Conservation (phyloP, 2,888 invertebrate genomes). For the Tridacna crocea region DNA sequence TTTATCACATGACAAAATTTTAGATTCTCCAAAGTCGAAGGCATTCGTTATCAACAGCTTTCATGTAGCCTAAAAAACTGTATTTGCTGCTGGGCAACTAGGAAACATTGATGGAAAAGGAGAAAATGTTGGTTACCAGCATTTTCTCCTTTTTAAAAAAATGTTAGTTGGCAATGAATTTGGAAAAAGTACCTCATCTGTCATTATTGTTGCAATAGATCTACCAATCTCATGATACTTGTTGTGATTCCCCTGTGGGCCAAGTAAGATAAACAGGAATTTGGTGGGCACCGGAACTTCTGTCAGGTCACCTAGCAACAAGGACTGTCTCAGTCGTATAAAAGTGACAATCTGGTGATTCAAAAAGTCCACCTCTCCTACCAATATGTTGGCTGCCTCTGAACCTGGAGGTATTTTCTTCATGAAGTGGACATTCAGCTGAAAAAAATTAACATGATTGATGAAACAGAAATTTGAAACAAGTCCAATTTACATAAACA, state of each 20-base stretch:
- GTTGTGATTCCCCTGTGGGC: slow-evolving; percentile 87
- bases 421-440: slow-evolving; percentile 81
- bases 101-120: no score
- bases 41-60: no score
- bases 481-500: no score
- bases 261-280: slow-evolving; percentile 94
- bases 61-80: no score
- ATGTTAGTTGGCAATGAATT: not conserved
- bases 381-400: slow-evolving; percentile 98
- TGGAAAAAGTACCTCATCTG: slow-evolving; percentile 77
- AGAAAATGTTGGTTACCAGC: no score
- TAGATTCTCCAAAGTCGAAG: no score
- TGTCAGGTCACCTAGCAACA: slow-evolving; percentile 96
- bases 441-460: slow-evolving; percentile 34
- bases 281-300: slow-evolving; percentile 96
- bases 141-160: no score
- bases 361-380: slow-evolving; percentile 98
- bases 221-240: slow-evolving; percentile 96
- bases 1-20: no score
- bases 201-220: slow-evolving; percentile 96
- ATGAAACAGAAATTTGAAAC: no score
- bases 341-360: slow-evolving; percentile 97
- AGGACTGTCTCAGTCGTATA: slow-evolving; percentile 93
- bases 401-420: slow-evolving; percentile 98
- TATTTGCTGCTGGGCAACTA: no score